Evolutionary conservation across 2,888 invertebrate genomes (phyloP).

Genomic region (Tyria jacobaeae): DNA sequence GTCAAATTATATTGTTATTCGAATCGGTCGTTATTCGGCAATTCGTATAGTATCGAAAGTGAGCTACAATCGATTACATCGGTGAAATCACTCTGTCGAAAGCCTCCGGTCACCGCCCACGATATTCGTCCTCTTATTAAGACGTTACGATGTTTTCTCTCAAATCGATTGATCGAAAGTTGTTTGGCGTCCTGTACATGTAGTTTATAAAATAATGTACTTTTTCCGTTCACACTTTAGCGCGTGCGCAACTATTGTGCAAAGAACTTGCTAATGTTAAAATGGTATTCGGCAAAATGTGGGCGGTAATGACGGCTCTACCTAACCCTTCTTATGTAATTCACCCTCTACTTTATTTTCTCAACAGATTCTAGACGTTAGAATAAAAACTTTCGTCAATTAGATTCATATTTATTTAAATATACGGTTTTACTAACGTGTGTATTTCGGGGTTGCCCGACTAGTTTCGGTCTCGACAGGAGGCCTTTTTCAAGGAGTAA

Average conservation of each 20-base stretch:
- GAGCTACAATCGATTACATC: slow-evolving; percentile 67
- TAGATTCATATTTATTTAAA: too few relatives aligned
- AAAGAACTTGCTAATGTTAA: not conserved
- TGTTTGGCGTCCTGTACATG: slow-evolving; percentile 40
- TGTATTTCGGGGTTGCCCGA: too few relatives aligned
- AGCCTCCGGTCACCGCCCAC: slow-evolving; percentile 62
- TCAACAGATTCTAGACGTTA: too few relatives aligned
- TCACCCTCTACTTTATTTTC: too few relatives aligned
- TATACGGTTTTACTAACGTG: too few relatives aligned
- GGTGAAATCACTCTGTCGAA: slow-evolving; percentile 61
- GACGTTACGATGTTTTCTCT: slow-evolving; percentile 54
- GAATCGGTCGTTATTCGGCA: slow-evolving; percentile 5
- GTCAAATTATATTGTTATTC: not conserved
- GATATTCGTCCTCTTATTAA: slow-evolving; percentile 65
- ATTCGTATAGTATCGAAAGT: slow-evolving; percentile 41
- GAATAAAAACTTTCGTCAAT: too few relatives aligned
- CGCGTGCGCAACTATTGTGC: not conserved
- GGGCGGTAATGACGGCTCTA: too few relatives aligned
- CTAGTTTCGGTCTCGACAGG: too few relatives aligned
- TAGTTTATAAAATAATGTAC: slow-evolving; percentile 22
- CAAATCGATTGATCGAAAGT: slow-evolving; percentile 52
- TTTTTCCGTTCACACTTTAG: not conserved
- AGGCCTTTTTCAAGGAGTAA: too few relatives aligned
- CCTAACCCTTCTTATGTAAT: too few relatives aligned
- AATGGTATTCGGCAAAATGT: too few relatives aligned